Evolutionary conservation across 2,888 invertebrate species (phyloP), one percentile per base, ranked within the genome.

Genomic region (Tachina lurida): DNA sequence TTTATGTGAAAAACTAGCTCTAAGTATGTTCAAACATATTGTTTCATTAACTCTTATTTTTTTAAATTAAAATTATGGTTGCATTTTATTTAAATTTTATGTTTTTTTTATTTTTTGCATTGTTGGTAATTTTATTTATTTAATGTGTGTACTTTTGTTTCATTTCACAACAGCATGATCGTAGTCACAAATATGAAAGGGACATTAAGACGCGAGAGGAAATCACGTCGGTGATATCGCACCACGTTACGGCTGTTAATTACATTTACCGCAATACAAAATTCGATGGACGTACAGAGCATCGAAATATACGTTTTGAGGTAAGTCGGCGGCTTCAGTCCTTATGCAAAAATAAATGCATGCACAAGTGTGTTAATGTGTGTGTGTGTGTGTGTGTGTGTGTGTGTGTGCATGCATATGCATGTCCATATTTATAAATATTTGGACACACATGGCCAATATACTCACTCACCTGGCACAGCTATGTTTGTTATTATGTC

Each of bases 161-260:
- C 43, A 58, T 71, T 87, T 86, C 84, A 87, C 84, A 88, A 70
- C 93, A 97, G 97, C 96, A 96, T 90, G 96, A 97, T 92, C 94
- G 95, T 5, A 94, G 94, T 82, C 95, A 95, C 90, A 95, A 94
- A 91, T 93, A 91, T 83, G 96, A 96, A 91, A 95, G 96, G 54
- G 96, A 96, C 90, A 96, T 96, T 93, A 98, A 98, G 93, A 98
- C 98, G 2, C 95, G 97, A 85, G 99, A 99, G 93, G 99, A 99
- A 94, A 99, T 99, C 90, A 95, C 98, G 87, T 98, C 98, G 0
- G 94, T 99, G 89, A 99, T 99, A 93, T 98, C 98, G 81, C 98
- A 98, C 93, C 99, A 99, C 93, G 98, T 99, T 89, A 98, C 98
- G 89, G 98, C 98, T 88, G 98, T 99, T 91, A 99, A 98, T 94